Base-by-base conservation (phyloP, 1,140 invertebrate genomes). In the Sipha flava region DNA sequence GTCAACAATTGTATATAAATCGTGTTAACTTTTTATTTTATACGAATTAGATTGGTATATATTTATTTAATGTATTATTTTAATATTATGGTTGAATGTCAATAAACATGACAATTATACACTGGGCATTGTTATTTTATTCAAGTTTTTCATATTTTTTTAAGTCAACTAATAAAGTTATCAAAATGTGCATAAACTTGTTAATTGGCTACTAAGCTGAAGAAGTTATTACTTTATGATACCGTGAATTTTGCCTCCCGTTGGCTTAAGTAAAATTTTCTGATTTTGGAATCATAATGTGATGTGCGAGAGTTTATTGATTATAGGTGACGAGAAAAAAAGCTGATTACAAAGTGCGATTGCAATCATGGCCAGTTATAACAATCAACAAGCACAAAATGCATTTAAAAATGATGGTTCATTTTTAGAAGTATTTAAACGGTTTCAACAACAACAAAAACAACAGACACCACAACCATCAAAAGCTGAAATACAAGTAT, bases 361-460 rank as follows among this genome's bases (percentile, higher is more conserved):
- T 18, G 3, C 47, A 18, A 77, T 26, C 31, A 77, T 77, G 73
- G 52, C 29, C 21, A 47, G 21, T 12, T 77, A 77, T 77, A 77
- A 57, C 73, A 77, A 77, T 77, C 73, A 59, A 37, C 49, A 40
- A n/a, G 7, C 73, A 26, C 73, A 59, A 79, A 90, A 91, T 83
- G 89, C 88, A 4, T 93, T 93, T 82, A 91, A 91, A 82, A 95
- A 95, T 84, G 94, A 95, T 84, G 94, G 94, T 14, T 94, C 92
- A 75, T 95, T 95, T 84, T 88, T 95, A 84, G 94, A 95, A 84
- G 91, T 94, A 88, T 95, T 95, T 84, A 95, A 94, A 86, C 94
- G 93, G 84, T 92, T 95, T 91, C 93, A 95, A 83, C 90, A 93
- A 54, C 73, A 64, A 31, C 29, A 31, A 21, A 21, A 80, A 12